phyloP scores from a whole-genome alignment of 2,797 vertebrate genomes.

The Oceanodroma leucorhoa region DNA sequence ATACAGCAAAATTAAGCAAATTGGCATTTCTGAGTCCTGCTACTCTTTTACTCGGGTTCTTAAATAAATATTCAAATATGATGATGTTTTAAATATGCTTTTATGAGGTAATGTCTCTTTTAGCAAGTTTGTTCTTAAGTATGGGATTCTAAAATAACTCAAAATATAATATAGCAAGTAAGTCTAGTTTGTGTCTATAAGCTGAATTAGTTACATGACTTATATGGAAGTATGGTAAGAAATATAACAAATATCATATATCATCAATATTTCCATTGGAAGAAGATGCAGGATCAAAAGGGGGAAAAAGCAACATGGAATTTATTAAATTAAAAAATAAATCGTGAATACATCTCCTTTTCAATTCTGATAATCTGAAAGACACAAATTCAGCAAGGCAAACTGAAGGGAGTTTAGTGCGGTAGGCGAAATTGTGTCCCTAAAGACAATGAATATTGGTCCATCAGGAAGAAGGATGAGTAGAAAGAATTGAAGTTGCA shows the following conservation, averaged over 20 bases:
- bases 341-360: not conserved
- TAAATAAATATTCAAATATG: not conserved
- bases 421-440: rapidly evolving
- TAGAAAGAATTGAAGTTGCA: not conserved
- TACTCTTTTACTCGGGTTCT: not conserved
- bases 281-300: not conserved
- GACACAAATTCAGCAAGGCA: not conserved
- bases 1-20: not conserved
- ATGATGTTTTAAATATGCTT: not conserved
- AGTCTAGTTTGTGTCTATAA: not conserved
- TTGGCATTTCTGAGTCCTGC: not conserved
- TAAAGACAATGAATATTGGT: not conserved
- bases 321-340: not conserved
- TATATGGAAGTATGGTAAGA: not conserved
- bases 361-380: not conserved
- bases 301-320: not conserved
- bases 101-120: not conserved
- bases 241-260: not conserved
- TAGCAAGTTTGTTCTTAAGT: not conserved
- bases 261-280: not conserved
- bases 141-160: not conserved
- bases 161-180: not conserved
- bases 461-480: not conserved
- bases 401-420: not conserved
- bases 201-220: not conserved